Conservation (phyloP, 2,888 invertebrate genomes). For the Beris chalybata region DNA sequence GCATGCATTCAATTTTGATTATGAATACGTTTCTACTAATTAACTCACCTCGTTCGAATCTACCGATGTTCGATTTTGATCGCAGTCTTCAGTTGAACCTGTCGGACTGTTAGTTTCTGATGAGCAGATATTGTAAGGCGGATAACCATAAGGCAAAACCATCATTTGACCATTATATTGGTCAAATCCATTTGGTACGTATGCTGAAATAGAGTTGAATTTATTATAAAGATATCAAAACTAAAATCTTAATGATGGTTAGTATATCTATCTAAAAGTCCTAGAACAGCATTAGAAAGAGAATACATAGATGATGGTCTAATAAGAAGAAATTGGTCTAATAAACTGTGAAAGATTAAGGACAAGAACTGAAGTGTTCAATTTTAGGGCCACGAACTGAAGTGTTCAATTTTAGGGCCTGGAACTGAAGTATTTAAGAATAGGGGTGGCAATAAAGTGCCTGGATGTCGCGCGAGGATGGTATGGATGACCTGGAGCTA, state of each 20-base stretch:
- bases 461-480: too few relatives aligned
- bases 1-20: not conserved
- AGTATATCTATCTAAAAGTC: not conserved
- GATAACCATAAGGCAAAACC: conserved; percentile 42
- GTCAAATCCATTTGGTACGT: conserved; percentile 41
- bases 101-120: conserved; percentile 36
- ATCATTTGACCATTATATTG: conserved; percentile 41
- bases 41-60: conserved; percentile 31
- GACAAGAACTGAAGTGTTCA: too few relatives aligned
- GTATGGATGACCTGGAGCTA: too few relatives aligned
- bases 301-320: too few relatives aligned
- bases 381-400: too few relatives aligned
- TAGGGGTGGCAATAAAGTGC: too few relatives aligned
- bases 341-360: too few relatives aligned
- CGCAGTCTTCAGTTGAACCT: conserved; percentile 26
- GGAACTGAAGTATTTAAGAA: too few relatives aligned
- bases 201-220: conserved; percentile 33
- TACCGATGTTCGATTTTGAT: conserved; percentile 25
- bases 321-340: too few relatives aligned
- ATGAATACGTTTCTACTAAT: too few relatives aligned
- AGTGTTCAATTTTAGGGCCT: too few relatives aligned
- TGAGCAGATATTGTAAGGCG: conserved; percentile 40
- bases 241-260: not conserved
- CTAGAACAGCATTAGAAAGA: not conserved
- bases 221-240: not conserved